phyloP scores from a whole-genome alignment of 2,113 vertebrate genomes.

The Myotis brandtii region DNA sequence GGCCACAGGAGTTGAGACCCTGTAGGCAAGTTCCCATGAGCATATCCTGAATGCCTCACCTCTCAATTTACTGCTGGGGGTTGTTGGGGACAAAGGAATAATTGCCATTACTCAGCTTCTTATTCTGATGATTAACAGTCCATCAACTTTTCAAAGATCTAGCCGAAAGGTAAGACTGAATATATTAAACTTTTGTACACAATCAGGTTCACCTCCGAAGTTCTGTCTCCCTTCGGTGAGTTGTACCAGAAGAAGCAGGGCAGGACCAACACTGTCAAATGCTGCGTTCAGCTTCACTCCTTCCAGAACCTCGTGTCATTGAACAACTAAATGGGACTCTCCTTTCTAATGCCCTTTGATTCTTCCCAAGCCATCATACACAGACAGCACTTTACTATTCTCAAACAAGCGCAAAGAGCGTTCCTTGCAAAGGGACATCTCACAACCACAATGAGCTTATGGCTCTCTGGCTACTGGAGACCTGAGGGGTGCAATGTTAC shows the following conservation, averaged over 20 bases:
- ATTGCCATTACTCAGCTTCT: background rate
- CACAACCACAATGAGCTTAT: background rate
- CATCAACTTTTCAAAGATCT: conserved; percentile 13
- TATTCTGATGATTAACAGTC: background rate
- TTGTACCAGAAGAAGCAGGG: background rate
- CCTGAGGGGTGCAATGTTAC: background rate
- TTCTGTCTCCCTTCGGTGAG: background rate
- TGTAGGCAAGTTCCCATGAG: background rate
- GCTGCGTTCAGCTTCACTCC: background rate
- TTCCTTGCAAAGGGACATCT: background rate
- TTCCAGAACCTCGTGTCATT: background rate
- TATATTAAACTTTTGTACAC: background rate
- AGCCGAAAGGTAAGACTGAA: background rate
- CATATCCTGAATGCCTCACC: no score
- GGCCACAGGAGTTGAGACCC: background rate
- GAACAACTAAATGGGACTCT: background rate
- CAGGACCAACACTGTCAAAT: accelerated
- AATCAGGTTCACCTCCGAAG: background rate
- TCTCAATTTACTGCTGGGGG: background rate
- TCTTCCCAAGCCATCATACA: background rate
- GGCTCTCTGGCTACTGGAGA: background rate
- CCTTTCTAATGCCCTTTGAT: background rate
- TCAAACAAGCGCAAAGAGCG: background rate
- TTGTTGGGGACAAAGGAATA: background rate
- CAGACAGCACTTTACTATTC: background rate